Evolutionary conservation across 1,140 invertebrate genomes (phyloP).

Genomic region (Drosophila willistoni): DNA sequence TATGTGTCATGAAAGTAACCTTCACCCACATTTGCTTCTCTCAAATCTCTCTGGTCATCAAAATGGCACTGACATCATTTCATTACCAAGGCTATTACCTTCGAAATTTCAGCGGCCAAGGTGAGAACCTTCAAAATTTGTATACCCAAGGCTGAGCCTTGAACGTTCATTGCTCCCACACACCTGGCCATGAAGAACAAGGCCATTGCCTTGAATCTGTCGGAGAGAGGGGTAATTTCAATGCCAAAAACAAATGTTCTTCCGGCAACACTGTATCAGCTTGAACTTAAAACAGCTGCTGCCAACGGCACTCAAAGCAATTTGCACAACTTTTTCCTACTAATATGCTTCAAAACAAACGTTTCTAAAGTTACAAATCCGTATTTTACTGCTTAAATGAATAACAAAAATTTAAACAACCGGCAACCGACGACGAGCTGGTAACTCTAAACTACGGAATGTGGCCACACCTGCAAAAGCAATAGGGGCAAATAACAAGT

Average conservation of each 20-base stretch:
- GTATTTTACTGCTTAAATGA: too few relatives aligned
- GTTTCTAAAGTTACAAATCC: neutral
- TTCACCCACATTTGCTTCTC: slow-evolving; percentile 36
- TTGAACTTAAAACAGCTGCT: neutral
- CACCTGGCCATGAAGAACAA: slow-evolving; percentile 44
- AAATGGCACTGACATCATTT: slow-evolving; percentile 66
- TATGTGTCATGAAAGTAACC: neutral
- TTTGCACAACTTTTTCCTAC: neutral
- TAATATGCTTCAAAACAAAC: neutral
- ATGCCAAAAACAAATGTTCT: slow-evolving; percentile 34
- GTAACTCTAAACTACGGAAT: too few relatives aligned
- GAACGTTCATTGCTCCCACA: slow-evolving; percentile 69
- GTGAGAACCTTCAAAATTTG: slow-evolving; percentile 72
- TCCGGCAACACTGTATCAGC: slow-evolving; percentile 36
- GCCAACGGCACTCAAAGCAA: neutral
- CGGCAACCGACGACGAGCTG: too few relatives aligned
- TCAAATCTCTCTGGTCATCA: slow-evolving; percentile 41
- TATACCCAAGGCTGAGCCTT: slow-evolving; percentile 73
- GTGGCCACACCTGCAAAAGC: too few relatives aligned
- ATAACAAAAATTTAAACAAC: too few relatives aligned
- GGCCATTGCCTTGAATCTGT: slow-evolving; percentile 23
- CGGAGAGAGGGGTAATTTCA: slow-evolving; percentile 44
- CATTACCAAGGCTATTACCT: slow-evolving; percentile 70
- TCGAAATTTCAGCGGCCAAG: slow-evolving; percentile 66
- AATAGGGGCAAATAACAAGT: too few relatives aligned